Percentiles rank a stretch among this genome's conserved stretches.
phyloP scores from a whole-genome alignment of 1,140 invertebrate species.

The Pogonomyrmex barbatus region DNA sequence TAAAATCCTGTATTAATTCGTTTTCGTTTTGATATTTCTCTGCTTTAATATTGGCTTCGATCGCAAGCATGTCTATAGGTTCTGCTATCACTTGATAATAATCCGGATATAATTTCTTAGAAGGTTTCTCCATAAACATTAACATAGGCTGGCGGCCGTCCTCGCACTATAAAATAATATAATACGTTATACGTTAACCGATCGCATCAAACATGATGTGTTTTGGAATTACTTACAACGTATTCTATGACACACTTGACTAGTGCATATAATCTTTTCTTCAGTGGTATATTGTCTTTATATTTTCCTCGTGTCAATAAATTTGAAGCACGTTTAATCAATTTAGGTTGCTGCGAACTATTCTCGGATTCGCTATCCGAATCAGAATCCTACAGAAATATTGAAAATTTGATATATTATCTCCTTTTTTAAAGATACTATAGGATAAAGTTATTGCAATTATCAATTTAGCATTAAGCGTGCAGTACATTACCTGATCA shows the following conservation, averaged over 20 bases:
- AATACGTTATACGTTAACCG: slow-evolving; percentile 32
- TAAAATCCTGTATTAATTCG: slow-evolving; percentile 90
- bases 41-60: slow-evolving; percentile 95
- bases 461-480: not conserved
- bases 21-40: slow-evolving; percentile 89
- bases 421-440: not conserved
- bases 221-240: slow-evolving; percentile 87
- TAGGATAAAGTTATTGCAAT: not conserved
- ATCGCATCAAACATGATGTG: not conserved
- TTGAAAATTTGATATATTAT: not conserved
- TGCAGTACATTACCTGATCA: slow-evolving; percentile 88
- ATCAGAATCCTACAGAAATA: slow-evolving; percentile 85
- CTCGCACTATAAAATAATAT: slow-evolving; percentile 87
- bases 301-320: slow-evolving; percentile 87
- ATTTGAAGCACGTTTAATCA: slow-evolving; percentile 86
- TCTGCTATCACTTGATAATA: slow-evolving; percentile 98
- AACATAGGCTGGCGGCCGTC: slow-evolving; percentile 95
- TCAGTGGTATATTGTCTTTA: slow-evolving; percentile 89
- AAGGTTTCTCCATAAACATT: slow-evolving; percentile 98
- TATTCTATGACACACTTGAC: slow-evolving; percentile 93
- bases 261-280: slow-evolving; percentile 91
- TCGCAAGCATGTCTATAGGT: slow-evolving; percentile 98
- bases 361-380: slow-evolving; percentile 86
- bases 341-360: slow-evolving; percentile 82
- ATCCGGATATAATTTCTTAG: slow-evolving; percentile 97